These are phyloP conservation scores for Drepana arcuata DNA, from an alignment of 1,140 invertebrate genomes.

Conservation along the genomic window DNA sequence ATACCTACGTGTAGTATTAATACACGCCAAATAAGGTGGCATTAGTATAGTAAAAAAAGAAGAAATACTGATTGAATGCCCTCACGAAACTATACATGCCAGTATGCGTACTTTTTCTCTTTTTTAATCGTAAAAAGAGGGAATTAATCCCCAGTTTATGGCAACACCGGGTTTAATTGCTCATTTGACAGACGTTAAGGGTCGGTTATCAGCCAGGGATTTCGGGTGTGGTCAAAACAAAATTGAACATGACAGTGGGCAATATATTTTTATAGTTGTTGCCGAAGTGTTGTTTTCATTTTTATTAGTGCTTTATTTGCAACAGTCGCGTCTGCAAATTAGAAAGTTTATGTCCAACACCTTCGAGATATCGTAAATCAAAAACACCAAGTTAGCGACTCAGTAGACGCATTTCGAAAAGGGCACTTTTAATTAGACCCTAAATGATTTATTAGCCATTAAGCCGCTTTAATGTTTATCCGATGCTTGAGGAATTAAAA, in stretches of 20 bases:
- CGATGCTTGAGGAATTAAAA: too few species aligned
- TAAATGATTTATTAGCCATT: slow-evolving; percentile 55
- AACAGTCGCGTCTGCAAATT: slow-evolving; percentile 45
- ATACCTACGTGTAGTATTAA: slow-evolving; percentile 10
- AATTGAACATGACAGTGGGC: slow-evolving; percentile 45
- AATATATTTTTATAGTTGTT: slow-evolving; percentile 62
- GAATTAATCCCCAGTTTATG: slow-evolving; percentile 51
- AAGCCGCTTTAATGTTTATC: slow-evolving; percentile 29
- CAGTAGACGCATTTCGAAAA: slow-evolving; percentile 25
- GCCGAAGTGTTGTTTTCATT: slow-evolving; percentile 58
- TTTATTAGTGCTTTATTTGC: slow-evolving; percentile 35
- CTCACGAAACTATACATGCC: slow-evolving; percentile 8
- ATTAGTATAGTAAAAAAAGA: slow-evolving; percentile 11
- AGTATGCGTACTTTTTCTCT: slow-evolving; percentile 8
- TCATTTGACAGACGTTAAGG: slow-evolving; percentile 52
- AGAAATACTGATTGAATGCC: slow-evolving; percentile 13
- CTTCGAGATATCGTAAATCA: slow-evolving; percentile 59
- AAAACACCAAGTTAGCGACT: slow-evolving; percentile 40
- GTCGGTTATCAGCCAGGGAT: slow-evolving; percentile 22
- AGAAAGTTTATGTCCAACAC: slow-evolving; percentile 59
- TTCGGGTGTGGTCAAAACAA: slow-evolving; percentile 55
- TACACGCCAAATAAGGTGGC: slow-evolving; percentile 13
- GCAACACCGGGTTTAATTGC: slow-evolving; percentile 60
- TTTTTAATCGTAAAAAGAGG: slow-evolving; percentile 22
- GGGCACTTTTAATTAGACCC: slow-evolving; percentile 55